Conservation (phyloP, 37 sponge, comb jelly and placozoan species). For the Eunapius fragilis region DNA sequence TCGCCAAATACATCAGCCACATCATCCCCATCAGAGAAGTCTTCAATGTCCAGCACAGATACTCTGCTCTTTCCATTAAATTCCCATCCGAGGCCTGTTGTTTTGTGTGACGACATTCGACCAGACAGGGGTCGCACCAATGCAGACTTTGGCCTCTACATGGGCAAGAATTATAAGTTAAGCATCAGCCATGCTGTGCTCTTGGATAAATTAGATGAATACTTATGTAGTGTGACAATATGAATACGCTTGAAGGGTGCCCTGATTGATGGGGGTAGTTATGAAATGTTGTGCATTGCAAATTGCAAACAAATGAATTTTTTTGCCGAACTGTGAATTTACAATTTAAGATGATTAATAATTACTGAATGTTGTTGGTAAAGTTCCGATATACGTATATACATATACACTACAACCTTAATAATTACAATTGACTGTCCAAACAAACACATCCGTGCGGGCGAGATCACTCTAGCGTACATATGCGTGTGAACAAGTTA, state of each 20-base stretch:
- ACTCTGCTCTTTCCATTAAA: constrained; percentile 24
- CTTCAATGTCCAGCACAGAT: background rate
- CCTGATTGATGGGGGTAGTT: too few species aligned
- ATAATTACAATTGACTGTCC: background rate
- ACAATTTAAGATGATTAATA: too few species aligned
- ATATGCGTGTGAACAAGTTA: background rate
- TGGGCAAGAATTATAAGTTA: background rate
- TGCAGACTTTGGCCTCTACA: constrained; percentile 49
- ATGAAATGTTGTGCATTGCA: too few species aligned
- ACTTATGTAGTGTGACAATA: too few species aligned
- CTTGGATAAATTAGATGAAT: too few species aligned
- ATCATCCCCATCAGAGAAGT: constrained; percentile 16
- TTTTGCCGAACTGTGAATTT: too few species aligned
- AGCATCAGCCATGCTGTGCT: too few species aligned
- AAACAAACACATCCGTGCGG: background rate
- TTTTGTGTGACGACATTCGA: constrained; percentile 52
- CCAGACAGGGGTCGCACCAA: constrained; percentile 71
- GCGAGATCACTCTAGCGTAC: background rate
- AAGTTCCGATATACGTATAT: background rate
- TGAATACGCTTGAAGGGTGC: too few species aligned
- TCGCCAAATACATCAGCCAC: constrained; percentile 58
- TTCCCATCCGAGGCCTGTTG: constrained; percentile 61
- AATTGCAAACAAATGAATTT: too few species aligned
- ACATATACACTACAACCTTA: too few species aligned
- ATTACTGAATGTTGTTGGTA: too few species aligned